Evolutionary conservation across 2,888 invertebrate genomes (phyloP), one percentile per base, ranked within the genome.

Genomic region (Zhengitettix transpicula): DNA sequence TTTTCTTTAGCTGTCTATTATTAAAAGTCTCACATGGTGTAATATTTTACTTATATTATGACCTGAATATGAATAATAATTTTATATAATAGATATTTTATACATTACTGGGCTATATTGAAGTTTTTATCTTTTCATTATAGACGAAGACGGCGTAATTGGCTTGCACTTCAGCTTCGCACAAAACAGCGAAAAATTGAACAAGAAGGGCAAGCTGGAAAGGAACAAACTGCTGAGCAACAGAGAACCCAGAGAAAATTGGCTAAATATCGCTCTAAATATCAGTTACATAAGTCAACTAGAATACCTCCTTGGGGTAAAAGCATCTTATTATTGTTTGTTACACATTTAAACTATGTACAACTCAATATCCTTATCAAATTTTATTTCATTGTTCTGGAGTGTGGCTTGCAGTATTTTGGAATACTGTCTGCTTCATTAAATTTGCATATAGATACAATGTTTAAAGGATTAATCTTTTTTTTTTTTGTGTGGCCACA

Each of bases 271-370:
- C 82, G 89, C 63, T 81, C 84, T 63, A 93, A 92, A 71, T 95
- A 92, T 73, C 74, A 83, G 57, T 80, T 79, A 58, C 83, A 85
- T 67, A 90, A 89, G 70, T 79, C 81, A 58, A 76, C 82, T 41
- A 83, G 87, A 67, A 82, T 83, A 64, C 82, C 84, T 28, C 89
- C 93, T 0, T 95, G 94, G 94, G 89, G 89, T 90, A 77, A 73
- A 73, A 55, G 28, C 28, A 28, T 28, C 28, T 28, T 28, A 28
- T 28, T 28, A 28, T 7, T 7, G 28, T 28, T 28, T 28, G 7
- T 28, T 28, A 28, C 28, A 28, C 7, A 28, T 7, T 28, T 2
- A 28, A 28, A 28, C 2, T 28, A 28, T 28, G 2, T 28, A 28
- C 28, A 28, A 28, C 2, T 28, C 28, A 5, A 28, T 28, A 28